Evolutionary conservation across 2,888 invertebrate species (phyloP), one percentile per base, ranked within the genome.

Genomic region (Achlya flavicornis): DNA sequence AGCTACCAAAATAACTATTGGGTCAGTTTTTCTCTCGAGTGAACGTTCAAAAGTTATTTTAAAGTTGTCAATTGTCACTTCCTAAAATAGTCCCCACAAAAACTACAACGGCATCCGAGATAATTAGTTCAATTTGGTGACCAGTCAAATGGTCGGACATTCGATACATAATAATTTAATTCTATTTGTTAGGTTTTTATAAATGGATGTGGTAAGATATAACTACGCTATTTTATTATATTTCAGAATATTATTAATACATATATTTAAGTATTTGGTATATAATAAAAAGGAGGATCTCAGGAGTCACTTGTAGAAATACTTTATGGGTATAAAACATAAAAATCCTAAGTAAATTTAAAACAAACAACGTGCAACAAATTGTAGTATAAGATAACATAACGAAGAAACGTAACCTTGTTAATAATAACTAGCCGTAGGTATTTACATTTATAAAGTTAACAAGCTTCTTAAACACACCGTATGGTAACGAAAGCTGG

Each of bases 21-120:
- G 43, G 16, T 61, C n/a, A 61, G 63, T 66, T 62, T 65, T 43
- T 32, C 61, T 60, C 19, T 53, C 19, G 53, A 19, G 53, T 53
- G 53, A 19, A 53, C 53, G 53, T 53, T 53, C 48, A 48, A 6
- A 53, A 19, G 16, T 19, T 19, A 53, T 53, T 53, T 19, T 19
- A 53, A 53, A 8, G 53, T 38, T 59, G 59, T 14, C 57, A 60
- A 46, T 57, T 48, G 66, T 64, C 66, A 64, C 62, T 11, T 46
- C 60, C 58, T 61, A 66, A 66, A 66, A 66, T 64, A 64, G 61
- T 58, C 10, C 26, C 48, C 16, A 64, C 35, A 43, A 61, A 38
- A 41, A 64, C 43, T 61, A 57, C 4, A 46, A 64, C n/a, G 61
- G 62, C 65, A 41, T 64, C 63, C 32, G 57, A 16, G 43, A 19